These are phyloP conservation scores for Saccostrea echinata DNA, from an alignment of 1,140 invertebrate genomes.

Conservation along the genomic window DNA sequence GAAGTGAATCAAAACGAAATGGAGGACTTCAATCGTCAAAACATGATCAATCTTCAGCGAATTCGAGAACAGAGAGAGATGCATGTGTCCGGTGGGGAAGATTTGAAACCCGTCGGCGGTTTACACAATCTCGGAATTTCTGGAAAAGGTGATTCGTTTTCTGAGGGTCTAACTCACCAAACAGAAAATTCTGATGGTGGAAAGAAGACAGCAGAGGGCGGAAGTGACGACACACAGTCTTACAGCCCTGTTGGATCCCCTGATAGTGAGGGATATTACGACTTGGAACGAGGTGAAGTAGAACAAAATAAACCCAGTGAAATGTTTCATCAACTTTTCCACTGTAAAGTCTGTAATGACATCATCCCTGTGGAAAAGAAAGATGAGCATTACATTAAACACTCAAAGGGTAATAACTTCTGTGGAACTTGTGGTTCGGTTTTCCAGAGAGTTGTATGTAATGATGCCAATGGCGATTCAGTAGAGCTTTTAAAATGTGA, in stretches of 20 bases:
- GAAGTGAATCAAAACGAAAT: slow-evolving; percentile 31
- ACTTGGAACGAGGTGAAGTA: slow-evolving; percentile 8
- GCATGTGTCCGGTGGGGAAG: not conserved
- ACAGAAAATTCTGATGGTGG: not conserved
- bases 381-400: slow-evolving; percentile 62
- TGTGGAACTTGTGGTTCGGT: slow-evolving; percentile 58
- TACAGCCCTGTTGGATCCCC: slow-evolving; percentile 16
- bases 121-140: slow-evolving; percentile 38
- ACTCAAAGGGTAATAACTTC: slow-evolving; percentile 54
- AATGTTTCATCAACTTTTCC: slow-evolving; percentile 70
- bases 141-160: slow-evolving; percentile 45
- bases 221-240: slow-evolving; percentile 21
- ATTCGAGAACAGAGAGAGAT: slow-evolving; percentile 5
- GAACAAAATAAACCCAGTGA: slow-evolving; percentile 48
- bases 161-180: not conserved
- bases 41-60: not conserved
- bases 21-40: slow-evolving; percentile 33
- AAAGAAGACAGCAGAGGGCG: not conserved
- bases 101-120: slow-evolving; percentile 36
- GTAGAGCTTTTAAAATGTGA: slow-evolving; percentile 48
- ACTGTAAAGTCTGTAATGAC: slow-evolving; percentile 71
- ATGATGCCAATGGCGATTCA: slow-evolving; percentile 37
- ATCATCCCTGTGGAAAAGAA: slow-evolving; percentile 68
- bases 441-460: slow-evolving; percentile 48
- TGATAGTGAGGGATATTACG: not conserved